phyloP scores from a whole-genome alignment of 2,888 invertebrate species.

The Eristalis arbustorum region DNA sequence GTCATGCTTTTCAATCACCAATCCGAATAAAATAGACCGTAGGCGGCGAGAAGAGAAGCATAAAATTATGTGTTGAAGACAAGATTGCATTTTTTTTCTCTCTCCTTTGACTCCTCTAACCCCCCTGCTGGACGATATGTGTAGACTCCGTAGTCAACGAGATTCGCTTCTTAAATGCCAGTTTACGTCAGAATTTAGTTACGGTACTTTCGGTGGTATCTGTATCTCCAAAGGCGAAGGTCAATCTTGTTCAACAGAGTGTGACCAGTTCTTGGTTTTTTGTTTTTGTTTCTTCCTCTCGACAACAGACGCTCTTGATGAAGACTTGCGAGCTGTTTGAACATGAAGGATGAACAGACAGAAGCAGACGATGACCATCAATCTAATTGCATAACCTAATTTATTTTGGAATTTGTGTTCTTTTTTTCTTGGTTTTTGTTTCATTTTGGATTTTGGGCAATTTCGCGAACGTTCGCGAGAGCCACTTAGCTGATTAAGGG shows the following conservation, averaged over 20 bases:
- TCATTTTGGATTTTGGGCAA: neutral
- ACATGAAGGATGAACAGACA: constrained; percentile 15
- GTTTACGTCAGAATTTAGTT: constrained; percentile 59
- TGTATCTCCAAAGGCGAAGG: constrained; percentile 59
- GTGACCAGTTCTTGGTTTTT: constrained; percentile 34
- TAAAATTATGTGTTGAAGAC: constrained; percentile 22
- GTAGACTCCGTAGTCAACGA: neutral
- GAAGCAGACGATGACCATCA: constrained; percentile 20
- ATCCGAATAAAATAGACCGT: constrained; percentile 33
- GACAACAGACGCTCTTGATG: constrained; percentile 17
- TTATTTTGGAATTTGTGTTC: constrained; percentile 24
- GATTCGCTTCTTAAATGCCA: constrained; percentile 17
- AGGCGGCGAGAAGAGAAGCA: neutral
- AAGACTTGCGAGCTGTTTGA: constrained; percentile 7
- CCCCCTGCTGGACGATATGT: constrained; percentile 48
- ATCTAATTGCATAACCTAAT: constrained; percentile 61
- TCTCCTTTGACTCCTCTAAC: too few species aligned
- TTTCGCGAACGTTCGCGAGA: constrained; percentile 42
- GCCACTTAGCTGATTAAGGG: constrained; percentile 56
- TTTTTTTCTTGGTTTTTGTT: neutral
- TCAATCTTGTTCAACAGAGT: constrained; percentile 61
- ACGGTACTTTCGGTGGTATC: constrained; percentile 61
- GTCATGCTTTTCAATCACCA: constrained; percentile 61
- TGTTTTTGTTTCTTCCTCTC: neutral
- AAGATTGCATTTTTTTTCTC: constrained; percentile 11